Base-by-base conservation (phyloP, 2,113 vertebrate species). In the Dascyllus trimaculatus region DNA sequence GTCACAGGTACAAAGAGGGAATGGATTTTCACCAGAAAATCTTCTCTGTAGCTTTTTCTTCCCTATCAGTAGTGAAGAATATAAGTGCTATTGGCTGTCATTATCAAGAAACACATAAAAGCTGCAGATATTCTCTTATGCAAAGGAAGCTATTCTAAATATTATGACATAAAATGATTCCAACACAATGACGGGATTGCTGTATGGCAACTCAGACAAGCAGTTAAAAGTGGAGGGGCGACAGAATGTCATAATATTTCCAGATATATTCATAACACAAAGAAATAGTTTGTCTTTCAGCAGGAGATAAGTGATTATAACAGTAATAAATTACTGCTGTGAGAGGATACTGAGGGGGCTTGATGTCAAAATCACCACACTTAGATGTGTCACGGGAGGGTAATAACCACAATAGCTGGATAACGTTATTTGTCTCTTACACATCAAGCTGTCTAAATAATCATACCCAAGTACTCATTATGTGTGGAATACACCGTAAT, bases 31-130 rank as follows among this genome's bases (percentile, higher is more conserved):
- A 76, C 62, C 68, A 58, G 75, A 68, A 83, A 80, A 87, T 82
- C 71, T 74, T 26, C 79, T 63, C 77, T 73, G n/a, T 69, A 82
- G 86, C 84, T 78, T 74, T 71, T 66, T n/a, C 69, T 49, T 58
- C 63, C 80, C 85, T 84, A 85, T 88, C 85, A 68, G 46, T 24
- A 1, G 64, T 19, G 54, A 72, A 81, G 77, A 85, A 88, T 69
- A 89, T 73, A 80, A 80, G 69, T 62, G 85, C 60, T 82, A 85
- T 89, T 89, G 88, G 71, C 82, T 78, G 73, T 85, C 80, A 92
- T 89, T 92, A 90, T 90, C 87, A 69, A 71, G 58, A 59, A 52
- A 79, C 68, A 84, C 84, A 90, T 81, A 88, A 89, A 87, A 81
- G 84, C 85, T 32, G 80, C 87, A 88, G 85, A 90, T 85, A 76